phyloP scores from a whole-genome alignment of 2,797 vertebrate genomes.

The Halcyon smyrnensis region DNA sequence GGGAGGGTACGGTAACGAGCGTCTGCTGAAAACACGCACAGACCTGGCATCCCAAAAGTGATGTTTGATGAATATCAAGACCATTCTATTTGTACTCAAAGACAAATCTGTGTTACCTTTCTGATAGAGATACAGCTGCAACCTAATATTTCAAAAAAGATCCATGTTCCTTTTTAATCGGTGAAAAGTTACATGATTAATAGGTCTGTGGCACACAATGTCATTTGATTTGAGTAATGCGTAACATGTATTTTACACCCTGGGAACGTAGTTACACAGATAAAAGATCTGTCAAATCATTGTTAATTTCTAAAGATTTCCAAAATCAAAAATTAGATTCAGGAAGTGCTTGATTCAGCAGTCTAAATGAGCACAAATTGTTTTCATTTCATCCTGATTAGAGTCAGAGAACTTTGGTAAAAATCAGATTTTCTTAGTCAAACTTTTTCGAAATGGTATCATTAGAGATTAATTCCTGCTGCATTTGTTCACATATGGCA shows the following conservation, averaged over 20 bases:
- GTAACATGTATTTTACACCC: not conserved
- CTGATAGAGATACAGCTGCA: not conserved
- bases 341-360: not conserved
- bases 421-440: not conserved
- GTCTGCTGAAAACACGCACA: not conserved
- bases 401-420: not conserved
- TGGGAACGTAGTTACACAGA: not conserved
- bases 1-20: not conserved
- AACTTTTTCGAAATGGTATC: rapidly evolving
- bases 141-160: not conserved
- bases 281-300: not conserved
- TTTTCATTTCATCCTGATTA: not conserved
- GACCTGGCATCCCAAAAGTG: not conserved
- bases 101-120: slow-evolving; percentile 18
- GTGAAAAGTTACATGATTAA: not conserved
- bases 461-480: not conserved
- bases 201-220: not conserved
- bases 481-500: not conserved
- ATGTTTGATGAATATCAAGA: not conserved
- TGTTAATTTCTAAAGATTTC: not conserved
- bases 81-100: not conserved
- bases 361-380: not conserved
- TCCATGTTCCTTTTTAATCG: not conserved
- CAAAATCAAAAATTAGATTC: not conserved
- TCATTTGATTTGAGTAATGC: not conserved